Evolutionary conservation across 2,888 invertebrate genomes (phyloP), one percentile per base, ranked within the genome.

Genomic region (Cacoxenus indagator): DNA sequence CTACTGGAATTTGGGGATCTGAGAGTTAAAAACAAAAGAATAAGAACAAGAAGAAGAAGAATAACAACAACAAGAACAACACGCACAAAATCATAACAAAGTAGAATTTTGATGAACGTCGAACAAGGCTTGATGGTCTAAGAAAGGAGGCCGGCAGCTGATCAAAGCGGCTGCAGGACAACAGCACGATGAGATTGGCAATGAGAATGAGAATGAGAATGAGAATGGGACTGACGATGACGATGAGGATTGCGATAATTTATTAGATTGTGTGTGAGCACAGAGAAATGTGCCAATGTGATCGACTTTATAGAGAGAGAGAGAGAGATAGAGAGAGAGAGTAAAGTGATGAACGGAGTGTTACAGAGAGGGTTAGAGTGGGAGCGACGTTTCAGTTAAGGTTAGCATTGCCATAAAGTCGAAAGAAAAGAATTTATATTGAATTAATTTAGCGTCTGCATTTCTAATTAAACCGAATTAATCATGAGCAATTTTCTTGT

Each of bases 401-500:
- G 62, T 31, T n/a, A n/a, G n/a, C n/a, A n/a, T n/a, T n/a, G 9
- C 55, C 37, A 55, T 26, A 73, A 69, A 67, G 57, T 64, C 65
- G 68, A 65, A 24, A 61, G 65, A 70, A 62, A 69, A 80, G 81
- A 73, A 82, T 81, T 76, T 78, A 75, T 78, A 82, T 81, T 82
- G 82, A 81, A 81, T 81, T 82, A 78, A 81, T 80, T 81, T 62
- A 70, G 80, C 67, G 70, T 80, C 83, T 83, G 83, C 83, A 76
- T 79, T 83, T 82, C 79, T 81, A 81, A 81, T 81, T 81, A 81
- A 83, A 73, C 75, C 83, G 81, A 79, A 81, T 82, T 81, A 83
- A 81, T 83, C 81, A 81, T 82, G 79, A 81, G 78, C 29, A 72
- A 70, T 29, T 59, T 22, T 65, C 48, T 72, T 51, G 37, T 71